A percentile compares a stretch with the other conserved stretches of the same genome.
Evolutionary conservation across 2,797 vertebrate species (phyloP).

Genomic region (Megaceryle alcyon): DNA sequence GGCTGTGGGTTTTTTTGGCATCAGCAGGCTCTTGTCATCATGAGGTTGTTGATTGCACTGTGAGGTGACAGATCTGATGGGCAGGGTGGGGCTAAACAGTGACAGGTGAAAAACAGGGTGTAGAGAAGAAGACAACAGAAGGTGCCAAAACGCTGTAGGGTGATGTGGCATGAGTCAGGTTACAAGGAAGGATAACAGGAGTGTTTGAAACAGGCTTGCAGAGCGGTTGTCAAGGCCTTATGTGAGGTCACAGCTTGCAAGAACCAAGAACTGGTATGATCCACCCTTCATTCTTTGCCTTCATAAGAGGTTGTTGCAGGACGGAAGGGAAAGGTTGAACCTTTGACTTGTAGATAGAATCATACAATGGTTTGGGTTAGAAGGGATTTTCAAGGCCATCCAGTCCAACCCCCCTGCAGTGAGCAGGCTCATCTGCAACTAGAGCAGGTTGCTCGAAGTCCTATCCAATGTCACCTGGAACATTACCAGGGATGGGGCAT

Average conservation of each 20-base stretch:
- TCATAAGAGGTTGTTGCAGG: not conserved
- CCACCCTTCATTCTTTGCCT: not conserved
- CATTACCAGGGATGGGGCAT: no score
- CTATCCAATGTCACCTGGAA: not conserved
- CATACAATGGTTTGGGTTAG: not conserved
- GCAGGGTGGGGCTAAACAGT: not conserved
- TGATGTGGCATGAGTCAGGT: not conserved
- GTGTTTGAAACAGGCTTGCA: not conserved
- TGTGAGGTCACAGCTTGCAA: not conserved
- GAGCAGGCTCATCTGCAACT: not conserved
- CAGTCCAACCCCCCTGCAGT: not conserved
- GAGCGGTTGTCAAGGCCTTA: not conserved
- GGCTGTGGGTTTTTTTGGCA: not conserved
- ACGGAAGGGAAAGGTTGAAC: not conserved
- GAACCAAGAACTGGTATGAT: not conserved
- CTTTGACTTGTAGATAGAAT: not conserved
- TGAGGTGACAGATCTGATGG: not conserved
- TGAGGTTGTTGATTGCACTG: not conserved
- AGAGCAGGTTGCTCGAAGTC: not conserved
- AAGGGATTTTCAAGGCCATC: not conserved
- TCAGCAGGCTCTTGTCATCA: not conserved
- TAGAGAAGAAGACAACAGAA: not conserved
- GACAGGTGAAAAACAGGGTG: not conserved
- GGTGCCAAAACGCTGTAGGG: not conserved
- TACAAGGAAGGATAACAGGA: not conserved